These are phyloP conservation scores for Leptosomus discolor DNA, from an alignment of 2,113 vertebrate species.

Conservation along the genomic window DNA sequence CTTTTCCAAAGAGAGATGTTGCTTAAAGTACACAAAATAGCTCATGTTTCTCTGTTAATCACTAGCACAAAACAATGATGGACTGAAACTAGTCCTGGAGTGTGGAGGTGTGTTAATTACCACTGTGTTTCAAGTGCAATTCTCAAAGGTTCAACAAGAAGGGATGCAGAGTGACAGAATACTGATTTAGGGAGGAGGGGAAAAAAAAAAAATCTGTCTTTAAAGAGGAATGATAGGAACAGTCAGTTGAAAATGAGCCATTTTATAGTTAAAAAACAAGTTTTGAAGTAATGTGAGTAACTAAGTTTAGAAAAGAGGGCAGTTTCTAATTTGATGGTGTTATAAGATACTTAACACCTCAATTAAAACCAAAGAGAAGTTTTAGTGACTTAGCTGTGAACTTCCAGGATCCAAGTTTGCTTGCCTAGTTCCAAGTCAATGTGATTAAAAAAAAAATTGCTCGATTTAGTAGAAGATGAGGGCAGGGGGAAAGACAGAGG, in stretches of 20 bases:
- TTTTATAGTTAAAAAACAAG: not conserved
- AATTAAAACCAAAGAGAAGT: not conserved
- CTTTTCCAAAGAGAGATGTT: not conserved
- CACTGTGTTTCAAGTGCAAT: not conserved
- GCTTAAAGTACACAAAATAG: not conserved
- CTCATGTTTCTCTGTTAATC: not conserved
- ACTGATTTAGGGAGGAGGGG: not conserved
- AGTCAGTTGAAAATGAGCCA: not conserved
- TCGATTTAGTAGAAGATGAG: not conserved
- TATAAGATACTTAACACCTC: not conserved
- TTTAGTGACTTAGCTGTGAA: not conserved
- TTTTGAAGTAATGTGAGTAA: not conserved
- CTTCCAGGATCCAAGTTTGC: not conserved
- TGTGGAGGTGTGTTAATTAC: not conserved
- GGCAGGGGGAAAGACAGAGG: not conserved
- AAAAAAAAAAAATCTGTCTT: not conserved
- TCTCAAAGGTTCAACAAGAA: not conserved
- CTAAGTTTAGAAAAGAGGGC: not conserved
- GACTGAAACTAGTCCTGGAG: not conserved
- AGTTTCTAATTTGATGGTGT: not conserved
- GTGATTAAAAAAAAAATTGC: not conserved
- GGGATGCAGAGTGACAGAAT: not conserved
- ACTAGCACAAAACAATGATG: not conserved
- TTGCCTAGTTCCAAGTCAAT: not conserved
- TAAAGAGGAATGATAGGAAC: not conserved